These are phyloP conservation scores for Mermis nigrescens DNA, from an alignment of 2,888 invertebrate species.

Conservation along the genomic window DNA sequence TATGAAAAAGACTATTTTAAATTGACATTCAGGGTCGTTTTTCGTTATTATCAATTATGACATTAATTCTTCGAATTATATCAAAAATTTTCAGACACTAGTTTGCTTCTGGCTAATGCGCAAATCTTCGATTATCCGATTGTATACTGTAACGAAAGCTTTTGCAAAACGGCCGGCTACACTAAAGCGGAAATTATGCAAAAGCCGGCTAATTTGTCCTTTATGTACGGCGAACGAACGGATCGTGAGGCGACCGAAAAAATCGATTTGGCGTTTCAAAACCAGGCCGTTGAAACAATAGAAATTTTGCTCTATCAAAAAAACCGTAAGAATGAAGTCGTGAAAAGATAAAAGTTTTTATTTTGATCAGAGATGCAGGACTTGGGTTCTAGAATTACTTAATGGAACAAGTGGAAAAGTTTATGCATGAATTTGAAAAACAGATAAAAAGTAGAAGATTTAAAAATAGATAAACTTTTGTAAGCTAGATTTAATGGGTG, in stretches of 20 bases:
- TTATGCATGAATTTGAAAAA: too few species aligned
- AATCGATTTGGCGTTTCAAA: slow-evolving; percentile 79
- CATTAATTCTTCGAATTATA: too few species aligned
- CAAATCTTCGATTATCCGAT: slow-evolving; percentile 99
- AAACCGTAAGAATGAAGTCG: slow-evolving; percentile 57
- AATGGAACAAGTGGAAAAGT: too few species aligned
- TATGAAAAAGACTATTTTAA: too few species aligned
- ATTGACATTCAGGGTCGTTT: too few species aligned
- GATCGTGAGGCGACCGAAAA: slow-evolving; percentile 71
- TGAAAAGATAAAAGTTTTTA: background rate
- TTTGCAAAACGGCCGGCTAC: slow-evolving; percentile 98
- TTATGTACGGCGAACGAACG: slow-evolving; percentile 98
- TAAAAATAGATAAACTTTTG: too few species aligned
- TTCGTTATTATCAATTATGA: too few species aligned
- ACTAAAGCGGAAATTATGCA: slow-evolving; percentile 83
- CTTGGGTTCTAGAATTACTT: too few species aligned
- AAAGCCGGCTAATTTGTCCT: slow-evolving; percentile 50
- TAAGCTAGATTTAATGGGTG: too few species aligned
- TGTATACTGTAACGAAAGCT: slow-evolving; percentile 99
- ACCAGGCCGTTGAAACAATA: slow-evolving; percentile 87
- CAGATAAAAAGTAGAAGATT: too few species aligned
- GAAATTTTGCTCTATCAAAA: slow-evolving; percentile 98
- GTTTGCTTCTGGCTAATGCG: slow-evolving; percentile 95
- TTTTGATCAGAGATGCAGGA: too few species aligned
- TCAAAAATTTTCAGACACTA: too few species aligned